Conservation (phyloP, 2,113 vertebrate genomes). For the Phalacrocorax pelagicus region DNA sequence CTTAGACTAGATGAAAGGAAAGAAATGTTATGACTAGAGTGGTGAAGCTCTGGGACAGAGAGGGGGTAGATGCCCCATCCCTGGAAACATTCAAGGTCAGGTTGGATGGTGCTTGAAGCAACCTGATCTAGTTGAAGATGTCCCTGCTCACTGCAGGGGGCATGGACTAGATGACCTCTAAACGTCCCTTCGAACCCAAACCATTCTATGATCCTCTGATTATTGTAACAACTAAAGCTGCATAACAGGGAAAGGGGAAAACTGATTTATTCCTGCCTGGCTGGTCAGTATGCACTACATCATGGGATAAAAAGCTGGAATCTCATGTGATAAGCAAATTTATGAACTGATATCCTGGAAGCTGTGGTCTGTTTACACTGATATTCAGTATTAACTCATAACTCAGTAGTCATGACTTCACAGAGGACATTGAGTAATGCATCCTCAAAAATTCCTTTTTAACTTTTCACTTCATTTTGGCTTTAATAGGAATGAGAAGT, state of each 20-base stretch:
- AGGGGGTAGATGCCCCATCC: too few relatives aligned
- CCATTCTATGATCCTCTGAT: neutral
- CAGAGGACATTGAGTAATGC: neutral
- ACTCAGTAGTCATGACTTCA: fast-evolving
- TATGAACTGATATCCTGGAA: neutral
- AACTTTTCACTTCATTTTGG: neutral
- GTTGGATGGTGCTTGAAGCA: neutral
- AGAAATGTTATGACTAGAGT: neutral
- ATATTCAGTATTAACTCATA: neutral
- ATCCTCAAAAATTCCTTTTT: neutral
- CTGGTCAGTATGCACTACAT: neutral
- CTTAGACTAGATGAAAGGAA: neutral
- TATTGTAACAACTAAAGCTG: neutral
- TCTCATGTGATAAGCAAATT: neutral
- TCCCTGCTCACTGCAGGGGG: neutral
- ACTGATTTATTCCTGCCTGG: neutral
- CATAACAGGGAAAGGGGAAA: neutral
- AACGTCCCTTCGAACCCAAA: neutral
- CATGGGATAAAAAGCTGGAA: neutral
- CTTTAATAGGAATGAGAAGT: neutral
- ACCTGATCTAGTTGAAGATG: neutral
- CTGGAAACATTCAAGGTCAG: neutral
- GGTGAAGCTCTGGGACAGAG: neutral
- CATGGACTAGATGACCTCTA: neutral
- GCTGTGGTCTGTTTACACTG: neutral